Conservation (phyloP, 2,113 vertebrate species). For the Ginglymostoma cirratum region DNA sequence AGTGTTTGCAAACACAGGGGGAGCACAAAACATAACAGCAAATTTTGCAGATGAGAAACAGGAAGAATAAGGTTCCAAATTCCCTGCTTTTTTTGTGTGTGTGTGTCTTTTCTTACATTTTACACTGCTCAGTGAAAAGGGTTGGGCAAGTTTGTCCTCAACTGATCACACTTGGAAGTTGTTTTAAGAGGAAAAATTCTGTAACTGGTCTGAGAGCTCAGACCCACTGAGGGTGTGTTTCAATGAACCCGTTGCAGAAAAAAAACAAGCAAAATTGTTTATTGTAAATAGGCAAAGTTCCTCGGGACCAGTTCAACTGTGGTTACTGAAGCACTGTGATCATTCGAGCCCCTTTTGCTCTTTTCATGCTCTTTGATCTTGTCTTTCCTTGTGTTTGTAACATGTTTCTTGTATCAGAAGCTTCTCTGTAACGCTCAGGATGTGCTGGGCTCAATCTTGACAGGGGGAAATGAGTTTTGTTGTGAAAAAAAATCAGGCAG, state of each 20-base stretch:
- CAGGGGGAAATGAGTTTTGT: background rate
- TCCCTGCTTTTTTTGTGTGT: background rate
- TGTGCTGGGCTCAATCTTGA: background rate
- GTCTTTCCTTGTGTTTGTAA: background rate
- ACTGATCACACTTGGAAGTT: background rate
- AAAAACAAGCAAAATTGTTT: constrained; percentile 21
- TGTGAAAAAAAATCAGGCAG: background rate
- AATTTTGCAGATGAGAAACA: background rate
- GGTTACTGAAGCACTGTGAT: background rate
- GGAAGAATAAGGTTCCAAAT: background rate
- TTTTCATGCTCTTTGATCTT: background rate
- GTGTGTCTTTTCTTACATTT: background rate
- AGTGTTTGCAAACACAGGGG: no score
- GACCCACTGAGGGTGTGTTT: background rate
- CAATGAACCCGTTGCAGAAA: background rate
- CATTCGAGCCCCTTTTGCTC: background rate
- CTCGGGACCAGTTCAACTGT: background rate
- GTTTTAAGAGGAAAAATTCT: background rate
- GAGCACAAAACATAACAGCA: no score
- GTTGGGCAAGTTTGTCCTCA: background rate
- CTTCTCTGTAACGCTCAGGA: background rate
- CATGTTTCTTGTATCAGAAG: background rate
- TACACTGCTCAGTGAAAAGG: background rate
- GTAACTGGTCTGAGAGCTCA: background rate
- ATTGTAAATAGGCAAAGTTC: background rate